Evolutionary conservation across 2,888 invertebrate genomes (phyloP), one percentile per base, ranked within the genome.

Genomic region (Phortica magna): DNA sequence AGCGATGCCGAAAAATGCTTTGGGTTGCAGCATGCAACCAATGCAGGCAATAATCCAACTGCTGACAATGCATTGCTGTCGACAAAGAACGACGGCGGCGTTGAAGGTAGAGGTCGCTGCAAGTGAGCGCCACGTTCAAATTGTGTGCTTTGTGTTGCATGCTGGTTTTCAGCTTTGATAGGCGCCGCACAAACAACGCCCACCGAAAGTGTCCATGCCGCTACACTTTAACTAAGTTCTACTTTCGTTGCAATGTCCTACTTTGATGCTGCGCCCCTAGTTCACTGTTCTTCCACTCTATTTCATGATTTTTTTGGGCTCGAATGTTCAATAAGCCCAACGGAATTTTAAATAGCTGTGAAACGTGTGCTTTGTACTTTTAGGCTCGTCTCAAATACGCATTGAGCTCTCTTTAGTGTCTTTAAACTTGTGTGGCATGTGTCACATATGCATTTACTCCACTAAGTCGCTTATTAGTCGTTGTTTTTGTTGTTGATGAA

Each of bases 21-120:
- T 68, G 43, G 17, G 19, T 65, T 41, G 12, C 65, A 48, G 68
- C 43, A 68, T 68, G 42, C 41, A 43, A 68, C 19, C 42, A 68
- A 68, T 68, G 68, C 68, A 68, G 68, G 68, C 68, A 68, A 68
- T 68, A 68, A 68, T 68, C 9, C 42, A 68, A 68, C n/a, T 68
- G 68, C 68, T 68, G 68, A 68, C 68, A 68, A 48, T 43, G 68
- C 48, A 68, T 39, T 22, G 64, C 64, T 14, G 9, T 10, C 10
- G 31, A 42, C 42, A 19, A 17, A n/a, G 10, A 17, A 19, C 43
- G 22, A 7, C 43, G 43, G 68, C 68, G 19, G 42, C 5, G 68
- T 64, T 22, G 64, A 19, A 22, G 64, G 39, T 19, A 31, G 64
- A 22, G 64, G 12, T 31, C 64, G 17, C 7, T 9, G n/a, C 19